Evolutionary conservation across 2,797 vertebrate species (phyloP), one percentile per base, ranked within the genome.

Genomic region (Rallus crepitans): DNA sequence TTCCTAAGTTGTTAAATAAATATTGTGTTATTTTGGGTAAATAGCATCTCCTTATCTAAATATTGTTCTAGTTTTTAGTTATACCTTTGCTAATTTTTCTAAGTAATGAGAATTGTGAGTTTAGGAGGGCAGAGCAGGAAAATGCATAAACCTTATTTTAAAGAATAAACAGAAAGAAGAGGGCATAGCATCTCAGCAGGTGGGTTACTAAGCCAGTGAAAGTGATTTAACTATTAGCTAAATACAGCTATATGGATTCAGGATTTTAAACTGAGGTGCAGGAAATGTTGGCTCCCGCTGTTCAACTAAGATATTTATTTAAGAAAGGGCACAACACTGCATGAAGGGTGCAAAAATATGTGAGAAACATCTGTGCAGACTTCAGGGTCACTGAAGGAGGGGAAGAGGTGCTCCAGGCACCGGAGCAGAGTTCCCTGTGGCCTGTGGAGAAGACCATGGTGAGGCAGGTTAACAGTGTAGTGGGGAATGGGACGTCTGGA

Each of bases 401-500:
- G 24, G 15, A 64, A 35, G 18, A 47, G 33, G 5, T 61, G 60
- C 6, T 64, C 7, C 59, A 65, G 18, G 37, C 1, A 0, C 30
- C 1, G 1, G 31, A 40, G 23, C 13, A 37, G 11, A n/a, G 55
- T 48, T 13, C n/a, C 17, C 20, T 61, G 25, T 5, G 69, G 40
- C 12, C 15, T 0, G 0, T 45, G 13, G 28, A 25, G 59, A 28
- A 52, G 37, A 13, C 37, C n/a, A 11, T 21, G 19, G 14, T 63
- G 50, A 57, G 0, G 5, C 35, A 52, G 10, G 53, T 55, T 31
- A 55, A 55, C 11, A 19, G 6, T 4, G 12, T 14, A 25, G 28
- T 45, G 6, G 18, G 1, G 0, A 1, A 21, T 50, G 31, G 33
- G 33, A 18, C 68, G 18, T 48, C 42, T 47, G 31, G 45, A 55